These are phyloP conservation scores for Uropsilus gracilis DNA, from an alignment of 2,113 vertebrate species.

Conservation along the genomic window DNA sequence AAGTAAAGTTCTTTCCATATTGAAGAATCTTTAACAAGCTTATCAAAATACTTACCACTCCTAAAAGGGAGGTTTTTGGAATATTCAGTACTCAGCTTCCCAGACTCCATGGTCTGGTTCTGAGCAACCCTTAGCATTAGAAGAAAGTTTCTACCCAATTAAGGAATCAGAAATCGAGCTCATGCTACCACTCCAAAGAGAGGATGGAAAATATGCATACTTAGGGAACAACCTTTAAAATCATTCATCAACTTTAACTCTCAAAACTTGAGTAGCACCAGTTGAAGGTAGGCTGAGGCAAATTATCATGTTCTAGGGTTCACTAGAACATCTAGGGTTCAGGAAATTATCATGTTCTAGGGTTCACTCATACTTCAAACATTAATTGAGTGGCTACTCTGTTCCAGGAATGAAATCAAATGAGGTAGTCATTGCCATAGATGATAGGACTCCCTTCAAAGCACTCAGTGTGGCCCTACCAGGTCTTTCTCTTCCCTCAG, in stretches of 20 bases:
- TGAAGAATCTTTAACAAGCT: background rate
- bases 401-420: background rate
- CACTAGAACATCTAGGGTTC: too few species aligned
- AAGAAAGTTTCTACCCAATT: background rate
- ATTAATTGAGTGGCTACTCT: background rate
- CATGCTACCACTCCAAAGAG: background rate
- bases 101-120: background rate
- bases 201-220: background rate
- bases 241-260: background rate
- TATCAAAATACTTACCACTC: background rate
- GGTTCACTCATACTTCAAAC: background rate
- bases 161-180: background rate
- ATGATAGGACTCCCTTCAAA: background rate
- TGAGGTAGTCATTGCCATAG: background rate
- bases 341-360: background rate
- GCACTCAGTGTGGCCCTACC: background rate
- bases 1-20: background rate
- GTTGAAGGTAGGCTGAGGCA: background rate
- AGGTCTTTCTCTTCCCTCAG: background rate
- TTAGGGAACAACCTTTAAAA: background rate
- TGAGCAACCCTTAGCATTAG: background rate
- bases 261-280: background rate
- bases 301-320: background rate
- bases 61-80: background rate
- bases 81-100: constrained; percentile 15